phyloP scores from a whole-genome alignment of 2,797 vertebrate species.

The Erithacus rubecula region DNA sequence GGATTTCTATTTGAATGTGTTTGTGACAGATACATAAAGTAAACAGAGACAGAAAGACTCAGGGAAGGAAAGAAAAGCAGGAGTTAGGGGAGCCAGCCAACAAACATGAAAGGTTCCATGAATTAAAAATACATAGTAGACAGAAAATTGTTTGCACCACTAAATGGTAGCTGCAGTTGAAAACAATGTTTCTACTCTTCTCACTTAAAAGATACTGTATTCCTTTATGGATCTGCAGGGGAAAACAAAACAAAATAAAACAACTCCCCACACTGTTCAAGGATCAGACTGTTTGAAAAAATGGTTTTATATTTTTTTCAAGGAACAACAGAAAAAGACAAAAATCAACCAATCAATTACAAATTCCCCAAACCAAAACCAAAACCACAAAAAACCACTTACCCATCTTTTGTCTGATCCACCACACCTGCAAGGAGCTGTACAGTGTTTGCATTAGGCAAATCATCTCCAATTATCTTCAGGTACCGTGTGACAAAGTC shows the following conservation, averaged over 20 bases:
- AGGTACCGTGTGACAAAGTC: slow-evolving; percentile 86
- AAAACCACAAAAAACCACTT: slow-evolving; percentile 14
- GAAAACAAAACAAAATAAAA: neutral
- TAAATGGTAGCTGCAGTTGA: neutral
- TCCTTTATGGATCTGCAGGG: neutral
- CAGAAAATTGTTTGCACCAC: neutral
- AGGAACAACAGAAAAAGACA: neutral
- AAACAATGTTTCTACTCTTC: neutral
- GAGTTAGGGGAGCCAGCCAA: neutral
- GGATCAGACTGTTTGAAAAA: neutral
- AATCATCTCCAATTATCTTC: slow-evolving; percentile 80
- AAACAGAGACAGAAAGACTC: slow-evolving; percentile 40
- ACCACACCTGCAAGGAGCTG: slow-evolving; percentile 84
- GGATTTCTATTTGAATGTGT: slow-evolving; percentile 3
- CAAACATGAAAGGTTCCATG: neutral
- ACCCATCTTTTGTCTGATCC: slow-evolving; percentile 90
- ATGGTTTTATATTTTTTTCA: neutral
- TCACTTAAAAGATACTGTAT: neutral
- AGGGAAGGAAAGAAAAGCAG: neutral
- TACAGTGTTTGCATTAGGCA: slow-evolving; percentile 77
- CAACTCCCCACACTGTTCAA: neutral
- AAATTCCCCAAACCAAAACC: neutral
- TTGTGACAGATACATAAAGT: slow-evolving; percentile 10
- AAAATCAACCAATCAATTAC: neutral
- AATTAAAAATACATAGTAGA: slow-evolving; percentile 31